Evolutionary conservation across 2,113 vertebrate species (phyloP).

Genomic region (Campylorhamphus procurvoides): DNA sequence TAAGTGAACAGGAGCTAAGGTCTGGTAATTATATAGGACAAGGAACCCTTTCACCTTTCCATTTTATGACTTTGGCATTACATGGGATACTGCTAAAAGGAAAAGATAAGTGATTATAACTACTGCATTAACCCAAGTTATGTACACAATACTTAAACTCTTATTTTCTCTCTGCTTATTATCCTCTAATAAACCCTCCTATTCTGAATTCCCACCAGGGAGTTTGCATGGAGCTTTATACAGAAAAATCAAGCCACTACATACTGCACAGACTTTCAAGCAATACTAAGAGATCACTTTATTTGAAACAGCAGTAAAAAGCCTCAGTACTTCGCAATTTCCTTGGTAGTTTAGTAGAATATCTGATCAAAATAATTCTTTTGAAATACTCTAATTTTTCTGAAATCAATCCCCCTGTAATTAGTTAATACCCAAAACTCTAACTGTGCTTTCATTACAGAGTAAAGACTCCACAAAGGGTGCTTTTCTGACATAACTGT

Average conservation of each 20-base stretch:
- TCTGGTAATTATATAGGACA: conserved; percentile 15
- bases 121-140: conserved; percentile 6
- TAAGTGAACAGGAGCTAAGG: conserved; percentile 2
- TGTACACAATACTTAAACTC: neutral
- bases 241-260: neutral
- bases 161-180: conserved; percentile 8
- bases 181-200: neutral
- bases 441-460: neutral
- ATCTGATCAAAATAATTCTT: neutral
- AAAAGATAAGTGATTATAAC: conserved; percentile 24
- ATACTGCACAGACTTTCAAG: neutral
- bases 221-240: neutral
- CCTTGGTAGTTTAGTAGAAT: neutral
- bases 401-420: neutral
- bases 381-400: neutral
- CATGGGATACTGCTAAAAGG: neutral
- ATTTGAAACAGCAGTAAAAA: neutral
- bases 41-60: conserved; percentile 15
- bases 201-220: neutral
- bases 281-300: neutral
- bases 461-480: neutral
- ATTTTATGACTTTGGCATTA: neutral
- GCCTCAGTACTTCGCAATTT: neutral
- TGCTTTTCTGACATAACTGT: neutral
- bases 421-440: neutral